These are phyloP conservation scores for Sceloporus tristichus DNA, from an alignment of 2,113 vertebrate genomes.

Conservation along the genomic window DNA sequence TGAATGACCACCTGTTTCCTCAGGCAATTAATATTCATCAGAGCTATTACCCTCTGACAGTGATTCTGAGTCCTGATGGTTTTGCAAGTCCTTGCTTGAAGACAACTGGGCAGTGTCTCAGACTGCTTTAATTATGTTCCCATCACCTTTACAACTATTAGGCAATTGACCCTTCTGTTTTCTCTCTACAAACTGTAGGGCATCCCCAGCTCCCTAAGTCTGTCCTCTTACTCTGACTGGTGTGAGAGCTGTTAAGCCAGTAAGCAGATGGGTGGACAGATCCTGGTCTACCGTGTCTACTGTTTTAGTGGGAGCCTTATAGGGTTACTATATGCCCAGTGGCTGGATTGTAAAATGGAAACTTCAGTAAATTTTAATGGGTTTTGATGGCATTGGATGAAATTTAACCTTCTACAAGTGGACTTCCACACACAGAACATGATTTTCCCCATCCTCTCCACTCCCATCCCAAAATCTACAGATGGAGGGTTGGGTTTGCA, in stretches of 20 bases:
- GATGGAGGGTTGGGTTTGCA: neutral
- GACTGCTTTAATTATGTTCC: neutral
- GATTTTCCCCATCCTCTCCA: no score
- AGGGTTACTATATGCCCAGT: neutral
- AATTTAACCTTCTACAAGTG: neutral
- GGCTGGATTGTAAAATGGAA: neutral
- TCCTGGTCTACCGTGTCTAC: neutral
- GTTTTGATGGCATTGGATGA: no score
- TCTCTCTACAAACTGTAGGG: no score
- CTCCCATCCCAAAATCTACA: neutral
- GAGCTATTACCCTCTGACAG: neutral
- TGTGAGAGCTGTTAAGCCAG: neutral
- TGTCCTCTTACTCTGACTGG: neutral
- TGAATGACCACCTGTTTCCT: neutral
- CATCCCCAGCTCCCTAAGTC: no score
- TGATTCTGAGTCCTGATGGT: neutral
- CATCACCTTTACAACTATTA: neutral
- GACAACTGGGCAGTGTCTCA: neutral
- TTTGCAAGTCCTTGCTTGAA: neutral
- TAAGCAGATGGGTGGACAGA: neutral
- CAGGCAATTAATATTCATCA: neutral
- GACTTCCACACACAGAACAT: neutral
- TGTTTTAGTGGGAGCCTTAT: neutral
- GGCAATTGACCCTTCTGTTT: neutral
- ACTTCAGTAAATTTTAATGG: neutral